Evolutionary conservation across 2,888 invertebrate species (phyloP).

Genomic region (Axea sp.): DNA sequence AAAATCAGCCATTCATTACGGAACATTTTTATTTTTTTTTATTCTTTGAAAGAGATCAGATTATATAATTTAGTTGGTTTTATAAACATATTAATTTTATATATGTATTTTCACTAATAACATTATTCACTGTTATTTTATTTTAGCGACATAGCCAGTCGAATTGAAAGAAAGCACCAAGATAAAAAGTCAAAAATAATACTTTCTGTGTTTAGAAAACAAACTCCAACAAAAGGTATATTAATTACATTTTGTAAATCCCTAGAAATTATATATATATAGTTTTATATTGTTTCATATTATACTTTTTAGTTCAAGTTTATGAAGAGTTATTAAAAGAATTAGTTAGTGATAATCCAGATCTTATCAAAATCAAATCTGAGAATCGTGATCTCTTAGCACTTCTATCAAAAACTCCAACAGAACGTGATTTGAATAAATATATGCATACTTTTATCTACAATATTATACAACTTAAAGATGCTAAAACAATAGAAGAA

Average conservation of each 20-base stretch:
- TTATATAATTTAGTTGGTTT: no score
- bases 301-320: constrained; percentile 76
- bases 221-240: constrained; percentile 82
- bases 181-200: constrained; percentile 89
- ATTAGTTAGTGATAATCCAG: constrained; percentile 79
- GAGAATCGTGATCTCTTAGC: constrained; percentile 76
- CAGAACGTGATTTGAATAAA: constrained; percentile 84
- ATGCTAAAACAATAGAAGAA: constrained; percentile 87
- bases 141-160: constrained; percentile 62
- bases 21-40: no score
- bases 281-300: neutral
- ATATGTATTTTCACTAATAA: no score
- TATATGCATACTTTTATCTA: constrained; percentile 85
- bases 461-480: constrained; percentile 83
- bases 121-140: neutral
- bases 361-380: constrained; percentile 80
- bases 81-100: no score
- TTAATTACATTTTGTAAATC: neutral
- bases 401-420: constrained; percentile 71
- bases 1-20: no score
- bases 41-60: no score
- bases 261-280: neutral
- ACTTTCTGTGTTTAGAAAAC: constrained; percentile 88
- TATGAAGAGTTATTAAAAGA: constrained; percentile 78
- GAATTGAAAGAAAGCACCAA: constrained; percentile 87